Percentiles rank a stretch among this genome's conserved stretches.
Conservation (phyloP, 2,797 vertebrate genomes). For the Phrynocephalus vlangalii region DNA sequence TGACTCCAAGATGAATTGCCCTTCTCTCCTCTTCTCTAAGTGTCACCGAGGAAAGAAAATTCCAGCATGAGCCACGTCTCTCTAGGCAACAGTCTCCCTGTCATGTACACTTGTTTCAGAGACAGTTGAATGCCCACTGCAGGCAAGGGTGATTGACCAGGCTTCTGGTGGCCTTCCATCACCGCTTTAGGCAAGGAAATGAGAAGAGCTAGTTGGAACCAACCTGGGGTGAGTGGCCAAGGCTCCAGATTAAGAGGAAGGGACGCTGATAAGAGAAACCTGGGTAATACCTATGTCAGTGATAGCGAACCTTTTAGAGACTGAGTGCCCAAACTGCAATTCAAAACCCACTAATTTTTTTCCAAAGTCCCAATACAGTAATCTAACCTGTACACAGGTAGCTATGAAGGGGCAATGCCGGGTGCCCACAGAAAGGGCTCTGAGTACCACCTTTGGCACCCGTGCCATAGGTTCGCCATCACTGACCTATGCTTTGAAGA, state of each 20-base stretch:
- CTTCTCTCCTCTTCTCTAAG: conserved; percentile 20
- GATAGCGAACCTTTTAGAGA: too few relatives aligned
- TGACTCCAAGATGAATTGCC: conserved; percentile 33
- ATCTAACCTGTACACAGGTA: too few relatives aligned
- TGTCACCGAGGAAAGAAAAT: conserved; percentile 8
- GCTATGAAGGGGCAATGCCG: too few relatives aligned
- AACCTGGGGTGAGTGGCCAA: neutral
- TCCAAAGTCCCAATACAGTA: too few relatives aligned
- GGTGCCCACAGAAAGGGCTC: too few relatives aligned
- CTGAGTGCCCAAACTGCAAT: too few relatives aligned
- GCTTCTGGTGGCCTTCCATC: neutral
- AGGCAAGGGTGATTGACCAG: neutral
- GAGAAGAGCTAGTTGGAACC: neutral
- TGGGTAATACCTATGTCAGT: neutral
- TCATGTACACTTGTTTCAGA: conserved; percentile 53
- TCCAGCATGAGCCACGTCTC: conserved; percentile 36
- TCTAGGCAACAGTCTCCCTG: conserved; percentile 43
- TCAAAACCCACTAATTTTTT: too few relatives aligned
- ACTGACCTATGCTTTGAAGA: neutral
- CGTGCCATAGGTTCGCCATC: too few relatives aligned
- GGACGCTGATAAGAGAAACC: neutral
- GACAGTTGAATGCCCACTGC: conserved; percentile 42
- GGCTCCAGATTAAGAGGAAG: neutral
- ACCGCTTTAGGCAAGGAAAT: neutral
- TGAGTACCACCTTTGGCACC: too few relatives aligned